Base-by-base conservation (phyloP, 2,113 vertebrate species). In the Meleagris gallopavo region DNA sequence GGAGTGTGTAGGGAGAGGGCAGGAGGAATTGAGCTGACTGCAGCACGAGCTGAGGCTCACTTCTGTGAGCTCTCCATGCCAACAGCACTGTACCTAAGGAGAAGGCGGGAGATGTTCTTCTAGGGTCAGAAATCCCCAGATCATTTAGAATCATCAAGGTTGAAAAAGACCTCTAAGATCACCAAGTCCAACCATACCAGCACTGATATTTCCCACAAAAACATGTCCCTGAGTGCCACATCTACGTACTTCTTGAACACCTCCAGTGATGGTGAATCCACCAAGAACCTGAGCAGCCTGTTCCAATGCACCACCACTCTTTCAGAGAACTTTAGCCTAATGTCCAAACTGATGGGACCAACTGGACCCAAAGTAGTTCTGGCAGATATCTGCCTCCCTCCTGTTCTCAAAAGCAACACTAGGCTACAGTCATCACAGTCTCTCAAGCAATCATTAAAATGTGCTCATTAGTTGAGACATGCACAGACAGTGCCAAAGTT, bases 11-110 rank as follows among this genome's bases (percentile, higher is more conserved):
- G 72, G 48, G 71, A 0, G 21, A 90, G 75, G 75, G 71, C 55
- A 67, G 69, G 36, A 70, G 48, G 78, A 71, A 6, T 11, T 5
- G 29, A 34, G 58, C 45, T 83, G 78, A 7, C 62, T 48, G 84
- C 78, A 64, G 87, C 50, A 62, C 40, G 45, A 14, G 21, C 8
- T 1, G 1, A 65, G 48, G n/a, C 62, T 93, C 2, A 0, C 32
- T 78, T 55, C 21, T 10, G 10, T 0, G 4, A 40, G 38, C 11
- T 78, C 45, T 55, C 29, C 24, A 1, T 8, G 21, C 40, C 14
- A 36, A 3, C 40, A 48, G 0, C 10, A 6, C 5, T 13, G 6
- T 30, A 54, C 27, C 13, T 41, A 12, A 55, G 84, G 43, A 73
- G 45, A 58, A 60, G 87, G 29, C 29, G 70, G 46, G 6, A 41